Evolutionary conservation across 2,888 invertebrate species (phyloP), one percentile per base, ranked within the genome.

Genomic region (Melanotus villosus): DNA sequence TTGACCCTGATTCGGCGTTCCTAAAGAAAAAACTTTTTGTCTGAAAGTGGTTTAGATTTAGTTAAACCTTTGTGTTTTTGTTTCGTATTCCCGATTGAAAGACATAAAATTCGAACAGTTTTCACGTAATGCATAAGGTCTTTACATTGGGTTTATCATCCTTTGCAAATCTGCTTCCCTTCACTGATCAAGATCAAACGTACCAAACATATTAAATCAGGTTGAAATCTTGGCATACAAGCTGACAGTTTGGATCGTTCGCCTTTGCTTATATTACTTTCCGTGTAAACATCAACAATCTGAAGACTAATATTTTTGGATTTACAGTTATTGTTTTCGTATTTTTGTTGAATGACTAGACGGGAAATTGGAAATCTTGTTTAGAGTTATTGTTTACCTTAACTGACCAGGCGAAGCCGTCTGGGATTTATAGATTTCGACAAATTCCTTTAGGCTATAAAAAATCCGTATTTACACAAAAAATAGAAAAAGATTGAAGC

Each of bases 171-270:
- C 21, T 21, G 10, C 47, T 23, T 23, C 47, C 23, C 23, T 47
- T 47, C 47, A 47, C 23, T 23, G 47, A 47, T 47, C 47, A 47
- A 47, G 23, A 47, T 47, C 47, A 47, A 23, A 23, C 43, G 19
- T 9, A 43, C 19, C 10, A 18, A 43, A 19, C 43, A 43, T 10
- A 10, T 10, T 43, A 43, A 43, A 43, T 43, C 19, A 43, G 43
- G 19, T 19, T 2, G 41, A 1, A 34, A 12, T 34, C 12, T 34
- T n/a, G 19, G 43, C 19, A 43, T 43, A 43, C 10, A 19, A 18
- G 10, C 18, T 43, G 43, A 43, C 43, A 19, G 43, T 43, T 43
- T 43, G 7, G 19, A 9, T 19, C 43, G 19, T 41, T 41, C 41
- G 9, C 16, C 5, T 41, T 41, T 9, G 19, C 18, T 41, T 43